phyloP scores from a whole-genome alignment of 1,140 invertebrate genomes.

The Ceratosolen solmsi region DNA sequence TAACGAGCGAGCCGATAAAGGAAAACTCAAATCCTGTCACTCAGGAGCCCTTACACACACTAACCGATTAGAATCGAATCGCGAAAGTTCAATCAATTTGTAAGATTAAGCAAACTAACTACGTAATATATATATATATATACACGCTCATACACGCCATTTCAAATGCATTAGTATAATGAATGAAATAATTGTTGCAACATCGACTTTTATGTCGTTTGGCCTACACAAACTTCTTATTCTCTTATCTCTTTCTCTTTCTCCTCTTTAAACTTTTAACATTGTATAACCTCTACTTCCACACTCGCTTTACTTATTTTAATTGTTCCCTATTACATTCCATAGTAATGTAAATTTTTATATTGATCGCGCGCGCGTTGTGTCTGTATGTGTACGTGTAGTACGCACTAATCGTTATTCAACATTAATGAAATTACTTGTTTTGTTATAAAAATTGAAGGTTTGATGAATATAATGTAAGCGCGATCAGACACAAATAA shows the following conservation, averaged over 20 bases:
- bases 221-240: slow-evolving; percentile 2
- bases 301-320: neutral
- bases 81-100: slow-evolving; percentile 37
- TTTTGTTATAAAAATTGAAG: too few relatives aligned
- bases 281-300: slow-evolving; percentile 30
- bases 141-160: slow-evolving; percentile 13
- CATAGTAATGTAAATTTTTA: neutral
- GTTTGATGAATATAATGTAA: too few relatives aligned
- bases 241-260: slow-evolving; percentile 25
- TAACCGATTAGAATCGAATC: slow-evolving; percentile 25
- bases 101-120: neutral
- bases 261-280: slow-evolving; percentile 3
- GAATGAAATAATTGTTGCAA: slow-evolving; percentile 36
- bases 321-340: neutral
- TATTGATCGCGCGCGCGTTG: too few relatives aligned
- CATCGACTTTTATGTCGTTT: slow-evolving; percentile 20
- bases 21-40: slow-evolving; percentile 22
- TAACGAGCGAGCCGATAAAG: neutral
- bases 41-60: neutral
- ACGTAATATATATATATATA: slow-evolving; percentile 28
- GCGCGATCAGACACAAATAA: too few relatives aligned
- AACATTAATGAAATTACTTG: too few relatives aligned
- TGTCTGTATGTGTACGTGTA: neutral
- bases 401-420: neutral
- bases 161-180: slow-evolving; percentile 16